These are phyloP conservation scores for Galaxias olidus DNA, from an alignment of 2,797 vertebrate genomes.

Conservation along the genomic window DNA sequence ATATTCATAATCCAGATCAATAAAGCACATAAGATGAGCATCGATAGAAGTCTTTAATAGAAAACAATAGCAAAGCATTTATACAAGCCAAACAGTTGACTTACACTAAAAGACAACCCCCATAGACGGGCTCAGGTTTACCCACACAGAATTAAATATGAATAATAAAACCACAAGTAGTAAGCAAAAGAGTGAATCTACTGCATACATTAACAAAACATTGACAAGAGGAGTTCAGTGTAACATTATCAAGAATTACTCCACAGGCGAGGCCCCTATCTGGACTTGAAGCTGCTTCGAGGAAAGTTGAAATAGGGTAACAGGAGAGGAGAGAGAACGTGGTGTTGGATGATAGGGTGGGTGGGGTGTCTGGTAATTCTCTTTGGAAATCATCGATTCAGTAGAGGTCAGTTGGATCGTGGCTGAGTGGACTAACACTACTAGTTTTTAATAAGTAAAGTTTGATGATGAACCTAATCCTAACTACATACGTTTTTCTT, in stretches of 20 bases:
- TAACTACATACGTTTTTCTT: no score
- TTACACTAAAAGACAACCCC: no score
- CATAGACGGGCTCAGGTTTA: slow-evolving; percentile 16
- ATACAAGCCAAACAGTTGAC: slow-evolving; percentile 58
- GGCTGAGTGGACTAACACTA: no score
- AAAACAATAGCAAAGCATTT: slow-evolving; percentile 59
- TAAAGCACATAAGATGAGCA: slow-evolving; percentile 20
- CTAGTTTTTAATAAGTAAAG: no score
- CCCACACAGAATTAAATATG: slow-evolving; percentile 59
- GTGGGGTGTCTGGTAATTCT: neutral
- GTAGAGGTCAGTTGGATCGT: no score
- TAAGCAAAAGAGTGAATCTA: slow-evolving; percentile 31
- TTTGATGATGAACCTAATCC: no score
- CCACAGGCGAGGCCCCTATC: slow-evolving; percentile 77
- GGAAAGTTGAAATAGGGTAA: slow-evolving; percentile 40
- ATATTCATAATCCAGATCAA: neutral
- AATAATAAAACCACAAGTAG: slow-evolving; percentile 25
- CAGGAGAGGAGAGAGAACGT: neutral
- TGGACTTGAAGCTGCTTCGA: slow-evolving; percentile 72
- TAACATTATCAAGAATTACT: slow-evolving; percentile 40
- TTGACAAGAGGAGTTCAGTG: slow-evolving; percentile 45
- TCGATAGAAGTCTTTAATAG: slow-evolving; percentile 68
- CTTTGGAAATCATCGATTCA: no score
- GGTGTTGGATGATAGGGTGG: slow-evolving; percentile 7
- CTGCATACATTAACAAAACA: slow-evolving; percentile 56